Conservation (phyloP, 2,113 vertebrate species). For the rat (Rattus norvegicus) region GRCr8 NC_086022.1:84371501-84372000, state of each 20-base stretch:
- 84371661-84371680: background rate
- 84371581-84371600: background rate
- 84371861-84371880: background rate
- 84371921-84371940: background rate
- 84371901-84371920: background rate
- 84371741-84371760: slow-evolving; percentile 9
- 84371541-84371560: background rate
- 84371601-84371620: background rate
- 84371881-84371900: slow-evolving; percentile 9
- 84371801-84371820: slow-evolving; percentile 17
- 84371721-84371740: background rate
- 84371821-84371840: background rate
- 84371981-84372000: background rate
- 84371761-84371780: background rate
- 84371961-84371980: background rate
- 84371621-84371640: background rate
- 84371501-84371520: background rate
- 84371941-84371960: slow-evolving; percentile 30
- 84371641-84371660: background rate
- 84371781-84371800: background rate
- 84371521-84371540: background rate
- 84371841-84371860: slow-evolving; percentile 11
- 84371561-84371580: background rate
- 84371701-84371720: background rate
- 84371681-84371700: background rate